Conservation (phyloP, 2,888 invertebrate genomes). For the Troides aeacus region DNA sequence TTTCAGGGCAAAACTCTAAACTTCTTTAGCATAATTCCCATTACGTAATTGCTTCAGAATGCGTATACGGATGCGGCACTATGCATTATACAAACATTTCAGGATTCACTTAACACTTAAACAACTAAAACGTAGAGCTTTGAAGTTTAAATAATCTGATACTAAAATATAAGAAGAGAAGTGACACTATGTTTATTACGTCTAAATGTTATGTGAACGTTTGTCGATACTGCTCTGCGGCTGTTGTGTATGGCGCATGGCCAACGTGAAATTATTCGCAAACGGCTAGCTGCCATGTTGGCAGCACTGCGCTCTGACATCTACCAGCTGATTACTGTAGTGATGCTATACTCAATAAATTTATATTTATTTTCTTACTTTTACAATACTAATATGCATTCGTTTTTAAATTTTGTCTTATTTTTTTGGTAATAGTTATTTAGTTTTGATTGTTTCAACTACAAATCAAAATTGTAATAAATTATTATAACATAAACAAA, state of each 20-base stretch:
- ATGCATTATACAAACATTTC: constrained; percentile 66
- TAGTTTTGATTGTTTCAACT: no score
- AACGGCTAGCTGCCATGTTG: constrained; percentile 53
- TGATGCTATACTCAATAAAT: constrained; percentile 34
- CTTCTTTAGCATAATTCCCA: constrained; percentile 80
- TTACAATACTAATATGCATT: no score
- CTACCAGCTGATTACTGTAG: constrained; percentile 71
- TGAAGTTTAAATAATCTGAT: constrained; percentile 65
- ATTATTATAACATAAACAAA: no score
- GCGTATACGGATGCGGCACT: constrained; percentile 72
- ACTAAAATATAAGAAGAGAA: constrained; percentile 72
- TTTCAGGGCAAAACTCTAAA: constrained; percentile 79
- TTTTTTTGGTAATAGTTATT: no score
- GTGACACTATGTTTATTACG: constrained; percentile 74
- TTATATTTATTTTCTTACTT: neutral
- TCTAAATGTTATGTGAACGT: constrained; percentile 78
- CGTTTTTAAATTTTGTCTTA: no score
- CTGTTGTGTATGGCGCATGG: constrained; percentile 67
- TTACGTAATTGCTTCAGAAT: constrained; percentile 77
- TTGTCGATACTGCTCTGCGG: constrained; percentile 74
- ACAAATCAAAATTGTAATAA: no score
- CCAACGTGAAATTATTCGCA: constrained; percentile 63
- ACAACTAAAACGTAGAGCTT: constrained; percentile 66
- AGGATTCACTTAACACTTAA: constrained; percentile 74
- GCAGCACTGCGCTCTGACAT: constrained; percentile 64